phyloP scores from a whole-genome alignment of 1,140 invertebrate genomes.

The Papilio xuthus region DNA sequence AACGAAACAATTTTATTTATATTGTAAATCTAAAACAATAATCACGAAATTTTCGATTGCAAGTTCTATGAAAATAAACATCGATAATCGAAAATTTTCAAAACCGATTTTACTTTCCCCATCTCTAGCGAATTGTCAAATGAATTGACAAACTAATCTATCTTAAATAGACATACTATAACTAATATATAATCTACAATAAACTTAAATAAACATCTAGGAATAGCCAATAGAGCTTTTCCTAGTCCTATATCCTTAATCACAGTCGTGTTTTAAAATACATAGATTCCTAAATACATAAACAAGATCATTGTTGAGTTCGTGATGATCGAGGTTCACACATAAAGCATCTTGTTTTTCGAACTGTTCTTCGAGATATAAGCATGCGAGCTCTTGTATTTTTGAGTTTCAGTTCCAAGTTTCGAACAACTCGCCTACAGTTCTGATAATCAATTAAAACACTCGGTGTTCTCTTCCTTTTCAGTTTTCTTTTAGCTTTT shows the following conservation, averaged over 20 bases:
- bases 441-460: constrained; percentile 24
- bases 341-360: constrained; percentile 15
- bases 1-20: no score
- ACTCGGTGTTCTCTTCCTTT: constrained; percentile 21
- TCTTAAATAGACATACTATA: no score
- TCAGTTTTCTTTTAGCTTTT: constrained; percentile 6
- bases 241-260: not conserved
- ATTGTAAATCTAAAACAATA: no score
- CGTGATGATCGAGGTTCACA: not conserved
- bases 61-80: no score
- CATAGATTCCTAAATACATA: not conserved
- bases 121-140: no score
- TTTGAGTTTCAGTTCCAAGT: constrained; percentile 16
- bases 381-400: not conserved
- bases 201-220: not conserved
- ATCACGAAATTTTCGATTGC: no score
- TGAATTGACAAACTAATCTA: no score
- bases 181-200: no score
- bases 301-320: not conserved
- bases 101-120: no score
- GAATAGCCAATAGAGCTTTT: not conserved
- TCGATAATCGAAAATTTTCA: no score
- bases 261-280: not conserved
- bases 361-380: not conserved
- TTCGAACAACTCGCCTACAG: constrained; percentile 1